A percentile compares a stretch with the other conserved stretches of the same genome.
Conservation (phyloP, 2,888 invertebrate genomes). For the Holacanthella duospinosa region DNA sequence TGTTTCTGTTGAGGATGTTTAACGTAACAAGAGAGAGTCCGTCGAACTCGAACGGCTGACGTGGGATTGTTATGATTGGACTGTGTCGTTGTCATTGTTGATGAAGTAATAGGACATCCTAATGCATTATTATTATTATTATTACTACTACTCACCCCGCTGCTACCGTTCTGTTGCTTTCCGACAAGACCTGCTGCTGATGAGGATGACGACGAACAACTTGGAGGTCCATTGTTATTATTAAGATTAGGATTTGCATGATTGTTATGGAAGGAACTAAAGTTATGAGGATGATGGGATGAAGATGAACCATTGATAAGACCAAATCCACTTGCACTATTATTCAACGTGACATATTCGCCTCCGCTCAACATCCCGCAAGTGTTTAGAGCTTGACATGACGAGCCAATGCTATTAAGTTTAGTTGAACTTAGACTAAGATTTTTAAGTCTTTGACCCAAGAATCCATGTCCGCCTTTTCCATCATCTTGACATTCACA, state of each 20-base stretch:
- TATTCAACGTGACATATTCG: neutral
- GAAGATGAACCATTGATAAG: neutral
- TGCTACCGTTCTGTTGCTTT: neutral
- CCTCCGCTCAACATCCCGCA: neutral
- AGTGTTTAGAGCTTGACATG: neutral
- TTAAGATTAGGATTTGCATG: neutral
- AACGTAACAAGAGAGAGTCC: conserved; percentile 32
- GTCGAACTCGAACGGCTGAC: conserved; percentile 19
- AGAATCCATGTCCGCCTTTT: neutral
- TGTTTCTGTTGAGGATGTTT: conserved; percentile 22
- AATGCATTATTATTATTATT: neutral
- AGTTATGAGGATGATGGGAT: neutral
- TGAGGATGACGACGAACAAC: too few relatives aligned
- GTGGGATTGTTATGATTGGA: neutral
- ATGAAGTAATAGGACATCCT: too few relatives aligned
- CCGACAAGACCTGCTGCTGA: neutral
- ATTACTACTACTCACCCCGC: neutral
- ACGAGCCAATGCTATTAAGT: neutral
- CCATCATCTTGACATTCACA: neutral
- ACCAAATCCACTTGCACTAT: conserved; percentile 4
- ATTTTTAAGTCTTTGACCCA: neutral
- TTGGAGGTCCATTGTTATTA: neutral
- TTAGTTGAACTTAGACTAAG: neutral
- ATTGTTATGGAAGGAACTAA: neutral
- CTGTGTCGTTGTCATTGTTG: neutral